These are phyloP conservation scores for Gambusia yucatana DNA, from an alignment of 2,797 vertebrate species.

Conservation along the genomic window DNA sequence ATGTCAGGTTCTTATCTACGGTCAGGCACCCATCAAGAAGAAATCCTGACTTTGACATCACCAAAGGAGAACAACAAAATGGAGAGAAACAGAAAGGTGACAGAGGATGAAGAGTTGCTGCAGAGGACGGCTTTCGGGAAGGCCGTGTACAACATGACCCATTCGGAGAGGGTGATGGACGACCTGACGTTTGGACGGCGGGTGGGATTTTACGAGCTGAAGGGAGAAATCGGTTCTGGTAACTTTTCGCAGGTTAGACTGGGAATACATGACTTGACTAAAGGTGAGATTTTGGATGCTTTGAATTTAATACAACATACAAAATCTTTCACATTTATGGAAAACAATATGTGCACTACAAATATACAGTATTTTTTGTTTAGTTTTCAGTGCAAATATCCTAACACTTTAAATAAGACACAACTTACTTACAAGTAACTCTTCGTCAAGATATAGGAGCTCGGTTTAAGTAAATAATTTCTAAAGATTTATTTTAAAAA, in stretches of 20 bases:
- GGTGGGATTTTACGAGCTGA: conserved; percentile 79
- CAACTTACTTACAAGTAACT: too few relatives aligned
- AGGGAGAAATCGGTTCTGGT: conserved; percentile 77
- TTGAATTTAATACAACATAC: not conserved
- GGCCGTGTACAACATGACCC: conserved; percentile 69
- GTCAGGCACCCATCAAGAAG: conserved; percentile 20
- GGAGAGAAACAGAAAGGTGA: conserved; percentile 22
- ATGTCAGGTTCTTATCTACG: conserved; percentile 54
- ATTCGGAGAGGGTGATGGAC: conserved; percentile 69
- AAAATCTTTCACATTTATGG: not conserved
- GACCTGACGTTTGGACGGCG: conserved; percentile 74
- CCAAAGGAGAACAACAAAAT: conserved; percentile 18
- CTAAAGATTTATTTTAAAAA: too few relatives aligned
- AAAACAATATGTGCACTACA: not conserved
- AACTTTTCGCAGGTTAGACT: conserved; percentile 83
- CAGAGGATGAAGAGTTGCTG: conserved; percentile 21
- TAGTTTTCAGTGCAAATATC: too few relatives aligned
- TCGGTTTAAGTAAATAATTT: too few relatives aligned
- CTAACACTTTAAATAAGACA: too few relatives aligned
- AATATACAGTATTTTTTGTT: too few relatives aligned
- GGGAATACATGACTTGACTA: conserved; percentile 81
- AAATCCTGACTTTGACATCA: conserved; percentile 13
- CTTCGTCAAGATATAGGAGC: too few relatives aligned
- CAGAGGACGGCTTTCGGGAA: conserved; percentile 62
- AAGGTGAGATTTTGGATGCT: conserved; percentile 70